Conservation (phyloP, 92 coral and sea anemone species). For the Paramuricea clavata region DNA sequence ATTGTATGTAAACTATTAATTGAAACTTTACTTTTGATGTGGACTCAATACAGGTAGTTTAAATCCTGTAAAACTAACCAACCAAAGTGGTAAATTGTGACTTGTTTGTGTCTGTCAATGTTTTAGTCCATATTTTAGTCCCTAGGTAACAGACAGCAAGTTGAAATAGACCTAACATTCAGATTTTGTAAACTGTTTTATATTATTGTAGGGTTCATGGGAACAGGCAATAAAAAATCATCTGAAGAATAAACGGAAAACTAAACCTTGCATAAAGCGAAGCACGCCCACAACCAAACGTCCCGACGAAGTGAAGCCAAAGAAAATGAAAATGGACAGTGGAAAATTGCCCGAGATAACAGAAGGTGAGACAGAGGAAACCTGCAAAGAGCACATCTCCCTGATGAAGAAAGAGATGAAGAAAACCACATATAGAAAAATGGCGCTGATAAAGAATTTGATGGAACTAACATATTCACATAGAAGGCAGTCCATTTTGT, state of each 20-base stretch:
- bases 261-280: constrained; percentile 35
- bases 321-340: constrained; percentile 11
- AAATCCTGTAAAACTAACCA: not conserved
- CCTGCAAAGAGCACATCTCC: constrained; percentile 60
- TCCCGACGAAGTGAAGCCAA: constrained; percentile 11
- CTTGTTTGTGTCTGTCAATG: not conserved
- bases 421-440: constrained; percentile 51
- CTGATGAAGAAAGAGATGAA: constrained; percentile 65
- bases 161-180: constrained; percentile 15
- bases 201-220: constrained; percentile 69
- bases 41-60: not conserved
- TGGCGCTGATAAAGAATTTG: constrained; percentile 54
- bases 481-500: constrained; percentile 47
- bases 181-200: constrained; percentile 4
- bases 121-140: constrained; percentile 8
- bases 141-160: constrained; percentile 5
- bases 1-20: constrained; percentile 62
- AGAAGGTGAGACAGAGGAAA: constrained; percentile 72
- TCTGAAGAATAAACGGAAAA: constrained; percentile 68
- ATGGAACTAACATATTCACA: constrained; percentile 55
- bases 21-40: constrained; percentile 10
- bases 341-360: constrained; percentile 46
- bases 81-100: not conserved
- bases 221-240: constrained; percentile 66
- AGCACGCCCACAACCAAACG: constrained; percentile 16